These are phyloP conservation scores for Elephas maximus DNA, from an alignment of 2,113 vertebrate genomes.

Conservation along the genomic window DNA sequence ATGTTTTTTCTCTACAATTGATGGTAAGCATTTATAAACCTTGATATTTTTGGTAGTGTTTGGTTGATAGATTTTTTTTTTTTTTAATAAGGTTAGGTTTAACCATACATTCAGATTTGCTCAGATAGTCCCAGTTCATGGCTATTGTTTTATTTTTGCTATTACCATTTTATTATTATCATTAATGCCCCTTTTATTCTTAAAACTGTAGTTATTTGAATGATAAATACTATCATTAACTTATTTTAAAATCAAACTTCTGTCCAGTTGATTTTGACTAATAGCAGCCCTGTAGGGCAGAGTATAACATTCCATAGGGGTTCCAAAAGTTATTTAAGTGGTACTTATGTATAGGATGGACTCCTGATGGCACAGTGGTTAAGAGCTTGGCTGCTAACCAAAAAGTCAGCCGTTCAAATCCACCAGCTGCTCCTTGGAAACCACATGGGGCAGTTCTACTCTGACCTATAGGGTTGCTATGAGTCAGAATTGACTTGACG, in stretches of 20 bases:
- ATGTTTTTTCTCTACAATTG: background rate
- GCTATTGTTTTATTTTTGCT: background rate
- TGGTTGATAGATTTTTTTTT: slow-evolving; percentile 5
- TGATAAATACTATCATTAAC: background rate
- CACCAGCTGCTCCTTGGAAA: no score
- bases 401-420: no score
- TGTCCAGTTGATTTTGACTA: no score
- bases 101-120: background rate
- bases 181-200: background rate
- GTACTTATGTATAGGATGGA: no score
- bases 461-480: no score
- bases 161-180: slow-evolving; percentile 22
- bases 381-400: no score
- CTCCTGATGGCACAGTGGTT: no score
- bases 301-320: no score
- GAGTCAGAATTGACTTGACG: no score
- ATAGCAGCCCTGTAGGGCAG: no score
- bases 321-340: background rate
- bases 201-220: slow-evolving; percentile 15
- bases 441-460: no score
- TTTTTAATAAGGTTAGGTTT: background rate
- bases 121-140: background rate
- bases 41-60: background rate
- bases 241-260: background rate
- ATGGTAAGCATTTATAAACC: background rate